Percentiles rank a stretch among this genome's conserved stretches.
Evolutionary conservation across 2,113 vertebrate genomes (phyloP).

Genomic region (Xenus cinereus): DNA sequence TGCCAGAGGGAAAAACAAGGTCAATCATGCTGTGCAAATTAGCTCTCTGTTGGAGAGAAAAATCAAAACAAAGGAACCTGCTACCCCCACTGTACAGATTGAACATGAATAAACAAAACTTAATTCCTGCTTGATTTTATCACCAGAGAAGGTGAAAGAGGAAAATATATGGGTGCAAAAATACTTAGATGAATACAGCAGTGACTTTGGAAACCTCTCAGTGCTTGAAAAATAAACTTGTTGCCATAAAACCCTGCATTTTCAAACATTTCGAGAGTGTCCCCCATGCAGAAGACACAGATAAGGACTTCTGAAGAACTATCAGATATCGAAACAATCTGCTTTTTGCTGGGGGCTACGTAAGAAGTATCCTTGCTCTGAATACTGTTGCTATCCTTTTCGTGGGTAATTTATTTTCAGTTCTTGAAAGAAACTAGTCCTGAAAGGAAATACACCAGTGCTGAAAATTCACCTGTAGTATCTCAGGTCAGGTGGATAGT

Average conservation of each 20-base stretch:
- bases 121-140: constrained; percentile 51
- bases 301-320: neutral
- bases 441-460: neutral
- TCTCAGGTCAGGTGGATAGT: neutral
- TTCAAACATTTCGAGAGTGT: neutral
- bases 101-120: constrained; percentile 52
- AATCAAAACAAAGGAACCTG: constrained; percentile 51
- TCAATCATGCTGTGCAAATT: constrained; percentile 60
- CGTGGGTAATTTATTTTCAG: neutral
- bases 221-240: neutral
- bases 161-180: neutral
- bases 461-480: neutral
- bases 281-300: neutral
- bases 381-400: neutral
- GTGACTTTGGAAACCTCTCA: constrained; percentile 10
- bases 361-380: neutral
- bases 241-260: neutral
- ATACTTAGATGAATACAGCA: neutral
- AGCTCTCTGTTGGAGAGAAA: constrained; percentile 21
- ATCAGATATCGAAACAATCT: neutral
- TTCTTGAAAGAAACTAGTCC: neutral
- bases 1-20: constrained; percentile 43
- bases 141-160: neutral
- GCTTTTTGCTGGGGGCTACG: neutral
- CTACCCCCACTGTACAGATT: neutral